These are phyloP conservation scores for Dinoponera quadriceps DNA, from an alignment of 1,140 invertebrate species.

Conservation along the genomic window DNA sequence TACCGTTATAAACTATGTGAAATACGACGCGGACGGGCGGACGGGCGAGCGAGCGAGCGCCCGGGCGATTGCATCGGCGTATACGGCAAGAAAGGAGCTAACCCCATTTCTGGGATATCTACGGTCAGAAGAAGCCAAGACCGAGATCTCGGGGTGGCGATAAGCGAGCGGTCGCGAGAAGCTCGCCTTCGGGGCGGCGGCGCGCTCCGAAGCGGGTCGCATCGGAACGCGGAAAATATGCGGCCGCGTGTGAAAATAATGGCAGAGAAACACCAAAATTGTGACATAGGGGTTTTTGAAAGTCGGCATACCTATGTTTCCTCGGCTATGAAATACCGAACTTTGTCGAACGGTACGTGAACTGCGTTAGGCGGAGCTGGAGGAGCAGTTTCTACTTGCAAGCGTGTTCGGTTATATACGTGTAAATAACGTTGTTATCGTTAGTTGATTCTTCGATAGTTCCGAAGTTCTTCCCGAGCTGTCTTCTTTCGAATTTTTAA, in stretches of 20 bases:
- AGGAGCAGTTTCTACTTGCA: too few species aligned
- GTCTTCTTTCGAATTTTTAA: too few species aligned
- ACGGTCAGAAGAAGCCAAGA: conserved; percentile 49
- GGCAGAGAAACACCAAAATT: background rate
- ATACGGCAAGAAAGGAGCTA: conserved; percentile 71
- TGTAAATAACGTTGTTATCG: too few species aligned
- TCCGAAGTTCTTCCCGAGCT: too few species aligned
- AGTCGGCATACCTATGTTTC: too few species aligned
- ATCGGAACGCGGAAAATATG: conserved; percentile 4
- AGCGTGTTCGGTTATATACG: too few species aligned
- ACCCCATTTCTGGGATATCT: conserved; percentile 69
- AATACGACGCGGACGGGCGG: conserved; percentile 68
- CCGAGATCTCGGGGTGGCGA: conserved; percentile 65
- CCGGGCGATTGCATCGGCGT: conserved; percentile 73
- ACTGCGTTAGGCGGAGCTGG: too few species aligned
- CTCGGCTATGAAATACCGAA: too few species aligned
- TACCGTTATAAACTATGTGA: conserved; percentile 76
- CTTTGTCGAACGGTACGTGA: too few species aligned
- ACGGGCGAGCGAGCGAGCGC: background rate
- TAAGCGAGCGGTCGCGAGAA: conserved; percentile 48
- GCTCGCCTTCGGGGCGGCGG: conserved; percentile 38
- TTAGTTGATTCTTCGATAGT: too few species aligned
- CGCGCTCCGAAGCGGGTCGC: conserved; percentile 46
- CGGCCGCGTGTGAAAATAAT: conserved; percentile 6
- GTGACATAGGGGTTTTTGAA: too few species aligned